A percentile compares a stretch with the other conserved stretches of the same genome.
Evolutionary conservation across 1,140 invertebrate species (phyloP).

Genomic region (Ganaspis sp.): DNA sequence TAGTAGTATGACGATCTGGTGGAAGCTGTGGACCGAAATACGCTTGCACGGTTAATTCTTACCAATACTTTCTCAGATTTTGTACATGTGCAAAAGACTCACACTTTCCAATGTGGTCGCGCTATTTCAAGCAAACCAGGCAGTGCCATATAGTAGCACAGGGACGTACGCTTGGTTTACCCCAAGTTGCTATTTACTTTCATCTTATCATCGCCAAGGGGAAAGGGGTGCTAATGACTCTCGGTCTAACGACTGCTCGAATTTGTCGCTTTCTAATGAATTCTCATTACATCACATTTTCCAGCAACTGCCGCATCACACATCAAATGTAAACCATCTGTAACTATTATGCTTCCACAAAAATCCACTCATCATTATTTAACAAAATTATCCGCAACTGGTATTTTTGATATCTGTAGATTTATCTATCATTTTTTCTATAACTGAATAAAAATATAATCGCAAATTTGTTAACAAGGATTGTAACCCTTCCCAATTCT

Average conservation of each 20-base stretch:
- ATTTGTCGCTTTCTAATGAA: conserved; percentile 20
- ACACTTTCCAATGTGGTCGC: conserved; percentile 60
- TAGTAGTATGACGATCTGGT: conserved; percentile 58
- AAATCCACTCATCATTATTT: background rate
- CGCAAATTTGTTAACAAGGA: no score
- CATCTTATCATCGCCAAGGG: background rate
- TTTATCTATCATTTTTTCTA: no score
- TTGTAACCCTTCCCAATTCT: no score
- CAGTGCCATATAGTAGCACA: conserved; percentile 63
- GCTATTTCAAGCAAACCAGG: conserved; percentile 71
- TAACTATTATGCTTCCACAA: background rate
- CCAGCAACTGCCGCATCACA: background rate
- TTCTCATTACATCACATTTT: background rate
- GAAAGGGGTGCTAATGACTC: background rate
- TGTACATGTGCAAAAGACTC: conserved; percentile 58
- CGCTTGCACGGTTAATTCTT: conserved; percentile 65
- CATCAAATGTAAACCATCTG: background rate
- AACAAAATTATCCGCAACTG: no score
- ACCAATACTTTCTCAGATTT: conserved; percentile 53
- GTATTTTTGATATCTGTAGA: no score
- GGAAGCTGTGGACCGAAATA: conserved; percentile 70
- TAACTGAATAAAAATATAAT: no score
- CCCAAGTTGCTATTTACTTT: conserved; percentile 48
- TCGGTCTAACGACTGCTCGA: background rate
- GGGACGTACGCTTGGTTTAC: conserved; percentile 59